A percentile compares a stretch with the other conserved stretches of the same genome.
These are phyloP conservation scores for Sinosuthora webbiana DNA, from an alignment of 2,113 vertebrate species.

Conservation along the genomic window DNA sequence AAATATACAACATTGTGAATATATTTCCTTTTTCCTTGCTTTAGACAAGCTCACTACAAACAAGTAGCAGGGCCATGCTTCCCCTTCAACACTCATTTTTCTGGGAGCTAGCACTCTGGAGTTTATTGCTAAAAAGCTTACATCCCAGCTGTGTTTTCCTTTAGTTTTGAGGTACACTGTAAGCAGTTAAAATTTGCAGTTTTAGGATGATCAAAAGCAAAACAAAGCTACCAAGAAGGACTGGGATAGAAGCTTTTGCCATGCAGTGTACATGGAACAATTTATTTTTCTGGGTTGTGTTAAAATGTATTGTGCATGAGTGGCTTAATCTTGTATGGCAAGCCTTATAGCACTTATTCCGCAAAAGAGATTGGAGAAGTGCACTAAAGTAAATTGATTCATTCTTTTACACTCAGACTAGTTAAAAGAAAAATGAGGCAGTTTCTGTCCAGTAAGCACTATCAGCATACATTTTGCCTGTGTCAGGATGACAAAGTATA, in stretches of 20 bases:
- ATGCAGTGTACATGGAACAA: neutral
- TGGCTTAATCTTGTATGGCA: neutral
- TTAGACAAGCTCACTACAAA: neutral
- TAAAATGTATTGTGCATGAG: neutral
- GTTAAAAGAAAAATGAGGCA: neutral
- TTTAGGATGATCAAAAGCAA: neutral
- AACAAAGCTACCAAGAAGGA: neutral
- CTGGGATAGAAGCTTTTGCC: neutral
- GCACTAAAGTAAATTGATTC: neutral
- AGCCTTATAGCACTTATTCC: neutral
- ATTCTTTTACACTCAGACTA: neutral
- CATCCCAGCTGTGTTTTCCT: neutral
- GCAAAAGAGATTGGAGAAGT: neutral
- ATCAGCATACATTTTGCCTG: neutral
- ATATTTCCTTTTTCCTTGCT: neutral
- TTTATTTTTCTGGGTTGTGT: neutral
- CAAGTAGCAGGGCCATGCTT: neutral
- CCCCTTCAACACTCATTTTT: neutral
- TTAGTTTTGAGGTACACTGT: neutral
- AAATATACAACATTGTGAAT: neutral
- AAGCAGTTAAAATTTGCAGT: neutral
- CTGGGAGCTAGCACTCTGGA: neutral
- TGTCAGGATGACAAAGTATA: constrained; percentile 13
- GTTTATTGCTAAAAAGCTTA: neutral
- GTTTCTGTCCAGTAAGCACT: neutral